Percentiles rank a stretch among this genome's conserved stretches.
Conservation (phyloP, 2,888 invertebrate genomes). For the Drosophila ezoana region DNA sequence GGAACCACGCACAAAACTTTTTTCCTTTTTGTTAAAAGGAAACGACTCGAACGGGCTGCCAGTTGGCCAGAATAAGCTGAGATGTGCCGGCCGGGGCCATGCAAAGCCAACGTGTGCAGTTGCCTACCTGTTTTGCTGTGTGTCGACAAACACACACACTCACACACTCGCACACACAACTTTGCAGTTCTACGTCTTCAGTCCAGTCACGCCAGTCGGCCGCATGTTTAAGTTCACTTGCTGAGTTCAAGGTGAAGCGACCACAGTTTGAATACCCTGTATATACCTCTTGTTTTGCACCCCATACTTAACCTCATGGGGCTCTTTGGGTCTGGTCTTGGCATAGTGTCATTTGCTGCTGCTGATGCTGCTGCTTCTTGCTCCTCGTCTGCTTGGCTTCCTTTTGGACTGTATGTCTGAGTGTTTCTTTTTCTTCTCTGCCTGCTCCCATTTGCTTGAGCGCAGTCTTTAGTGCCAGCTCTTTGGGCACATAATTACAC, state of each 20-base stretch:
- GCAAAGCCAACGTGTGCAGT: constrained; percentile 36
- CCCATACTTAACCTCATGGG: constrained; percentile 12
- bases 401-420: constrained; percentile 27
- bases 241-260: constrained; percentile 79
- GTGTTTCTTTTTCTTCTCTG: constrained; percentile 9
- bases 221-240: constrained; percentile 68
- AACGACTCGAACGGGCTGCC: constrained; percentile 52
- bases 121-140: constrained; percentile 39
- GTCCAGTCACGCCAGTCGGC: constrained; percentile 46
- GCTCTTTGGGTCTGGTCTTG: constrained; percentile 32
- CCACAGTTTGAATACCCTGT: constrained; percentile 37
- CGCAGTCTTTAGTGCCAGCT: constrained; percentile 56
- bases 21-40: constrained; percentile 38
- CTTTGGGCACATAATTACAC: constrained; percentile 67
- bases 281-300: constrained; percentile 17
- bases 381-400: constrained; percentile 52
- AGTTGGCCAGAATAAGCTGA: constrained; percentile 34
- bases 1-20: constrained; percentile 71
- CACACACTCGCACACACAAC: constrained; percentile 4
- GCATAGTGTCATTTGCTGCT: constrained; percentile 55
- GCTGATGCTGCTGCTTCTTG: constrained; percentile 16
- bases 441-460: constrained; percentile 70
- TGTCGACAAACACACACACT: constrained; percentile 8
- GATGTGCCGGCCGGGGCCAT: background rate
- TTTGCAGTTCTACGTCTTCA: constrained; percentile 25